phyloP scores from a whole-genome alignment of 1,140 invertebrate species.

The Drosophila ambigua region DNA sequence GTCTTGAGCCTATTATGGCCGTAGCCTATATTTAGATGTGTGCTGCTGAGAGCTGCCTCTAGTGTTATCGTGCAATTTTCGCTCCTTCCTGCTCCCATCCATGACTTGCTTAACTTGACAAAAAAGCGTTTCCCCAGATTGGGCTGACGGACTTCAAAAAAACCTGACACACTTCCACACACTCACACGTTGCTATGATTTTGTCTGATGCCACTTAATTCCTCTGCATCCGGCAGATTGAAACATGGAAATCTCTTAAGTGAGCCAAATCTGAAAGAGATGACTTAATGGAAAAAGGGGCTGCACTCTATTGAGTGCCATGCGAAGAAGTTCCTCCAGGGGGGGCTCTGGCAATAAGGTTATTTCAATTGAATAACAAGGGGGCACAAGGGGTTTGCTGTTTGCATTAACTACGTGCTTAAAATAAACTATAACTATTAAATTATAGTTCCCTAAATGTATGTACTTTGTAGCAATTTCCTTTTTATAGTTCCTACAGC shows the following conservation, averaged over 20 bases:
- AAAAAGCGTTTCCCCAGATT: conserved; percentile 36
- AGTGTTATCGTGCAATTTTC: conserved; percentile 67
- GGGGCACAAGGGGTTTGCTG: no score
- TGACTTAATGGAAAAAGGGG: no score
- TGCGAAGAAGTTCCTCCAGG: no score
- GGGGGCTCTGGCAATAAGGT: no score
- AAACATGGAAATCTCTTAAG: conserved; percentile 4
- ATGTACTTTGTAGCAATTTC: no score
- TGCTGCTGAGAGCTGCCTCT: conserved; percentile 8
- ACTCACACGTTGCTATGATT: not conserved
- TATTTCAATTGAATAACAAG: no score
- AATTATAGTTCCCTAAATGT: no score
- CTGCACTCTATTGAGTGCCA: no score
- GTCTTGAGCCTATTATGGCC: conserved; percentile 76
- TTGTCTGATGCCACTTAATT: not conserved
- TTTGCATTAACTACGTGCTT: no score
- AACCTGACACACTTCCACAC: conserved; percentile 7
- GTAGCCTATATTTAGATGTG: conserved; percentile 48
- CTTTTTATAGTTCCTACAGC: no score
- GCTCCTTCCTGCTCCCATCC: not conserved
- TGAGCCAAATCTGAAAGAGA: not conserved
- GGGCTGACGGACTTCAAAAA: conserved; percentile 42
- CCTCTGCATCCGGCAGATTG: not conserved
- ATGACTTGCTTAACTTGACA: conserved; percentile 45
- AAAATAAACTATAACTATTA: no score